A percentile compares a stretch with the other conserved stretches of the same genome.
phyloP scores from a whole-genome alignment of 2,113 vertebrate genomes.

The Psilopogon haemacephalus region DNA sequence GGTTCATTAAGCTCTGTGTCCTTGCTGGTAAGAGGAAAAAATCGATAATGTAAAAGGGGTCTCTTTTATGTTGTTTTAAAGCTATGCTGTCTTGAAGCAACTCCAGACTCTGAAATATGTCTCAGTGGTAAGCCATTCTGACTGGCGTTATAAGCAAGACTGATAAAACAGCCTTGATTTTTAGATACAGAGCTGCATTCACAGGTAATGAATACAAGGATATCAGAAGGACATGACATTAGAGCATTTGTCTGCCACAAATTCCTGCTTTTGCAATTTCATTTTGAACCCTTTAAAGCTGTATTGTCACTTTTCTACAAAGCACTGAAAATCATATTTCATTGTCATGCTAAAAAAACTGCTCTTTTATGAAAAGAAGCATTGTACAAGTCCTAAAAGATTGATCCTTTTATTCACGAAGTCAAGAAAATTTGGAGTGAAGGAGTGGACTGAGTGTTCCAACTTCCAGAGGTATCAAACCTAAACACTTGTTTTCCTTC shows the following conservation, averaged over 20 bases:
- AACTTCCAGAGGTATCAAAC: background rate
- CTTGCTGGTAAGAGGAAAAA: slow-evolving; percentile 29
- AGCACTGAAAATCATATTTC: slow-evolving; percentile 53
- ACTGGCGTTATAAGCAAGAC: slow-evolving; percentile 34
- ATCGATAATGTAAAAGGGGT: slow-evolving; percentile 31
- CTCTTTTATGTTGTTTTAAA: slow-evolving; percentile 8
- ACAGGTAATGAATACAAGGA: slow-evolving; percentile 35
- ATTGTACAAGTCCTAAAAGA: background rate
- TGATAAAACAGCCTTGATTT: slow-evolving; percentile 57
- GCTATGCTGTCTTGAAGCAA: background rate
- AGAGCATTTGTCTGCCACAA: slow-evolving; percentile 38
- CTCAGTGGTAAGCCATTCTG: slow-evolving; percentile 1
- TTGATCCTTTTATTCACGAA: background rate
- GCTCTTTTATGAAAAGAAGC: slow-evolving; percentile 27
- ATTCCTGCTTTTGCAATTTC: slow-evolving; percentile 41
- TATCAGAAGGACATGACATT: slow-evolving; percentile 41
- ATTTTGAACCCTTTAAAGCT: slow-evolving; percentile 49
- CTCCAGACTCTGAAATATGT: background rate
- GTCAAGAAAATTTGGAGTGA: background rate
- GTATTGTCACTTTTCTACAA: slow-evolving; percentile 39
- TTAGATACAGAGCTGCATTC: slow-evolving; percentile 31
- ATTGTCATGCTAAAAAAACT: slow-evolving; percentile 50
- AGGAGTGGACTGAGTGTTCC: background rate
- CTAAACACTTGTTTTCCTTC: background rate
- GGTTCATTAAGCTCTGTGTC: slow-evolving; percentile 37